Evolutionary conservation across 2,888 invertebrate genomes (phyloP).

Genomic region (Nycteola revayana): DNA sequence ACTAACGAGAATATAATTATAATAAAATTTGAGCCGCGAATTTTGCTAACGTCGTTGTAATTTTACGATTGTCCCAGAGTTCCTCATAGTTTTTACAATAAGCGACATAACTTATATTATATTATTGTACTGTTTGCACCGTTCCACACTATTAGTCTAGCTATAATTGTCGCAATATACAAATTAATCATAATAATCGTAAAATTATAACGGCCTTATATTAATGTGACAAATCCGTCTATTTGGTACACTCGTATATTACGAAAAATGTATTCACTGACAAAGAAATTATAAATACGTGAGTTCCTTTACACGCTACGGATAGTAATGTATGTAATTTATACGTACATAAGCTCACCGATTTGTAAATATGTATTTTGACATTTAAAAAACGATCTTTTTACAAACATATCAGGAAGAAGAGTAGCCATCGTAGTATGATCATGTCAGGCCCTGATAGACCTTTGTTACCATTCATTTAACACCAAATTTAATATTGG

Average conservation of each 20-base stretch:
- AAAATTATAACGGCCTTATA: conserved; percentile 30
- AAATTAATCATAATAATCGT: conserved; percentile 6
- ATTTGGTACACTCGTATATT: conserved; percentile 21
- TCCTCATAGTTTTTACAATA: too few relatives aligned
- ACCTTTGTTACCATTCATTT: too few relatives aligned
- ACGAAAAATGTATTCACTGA: conserved; percentile 16
- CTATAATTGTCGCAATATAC: too few relatives aligned
- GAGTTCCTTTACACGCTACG: conserved; percentile 36
- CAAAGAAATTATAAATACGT: conserved; percentile 19
- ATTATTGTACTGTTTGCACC: too few relatives aligned
- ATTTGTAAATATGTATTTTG: conserved; percentile 17
- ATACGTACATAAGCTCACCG: conserved; percentile 8
- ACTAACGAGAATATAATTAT: conserved; percentile 1
- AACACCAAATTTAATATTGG: too few relatives aligned
- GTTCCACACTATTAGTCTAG: too few relatives aligned
- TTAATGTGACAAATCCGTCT: conserved; percentile 25
- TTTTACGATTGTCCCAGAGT: conserved; percentile 19
- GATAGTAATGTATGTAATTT: conserved; percentile 17
- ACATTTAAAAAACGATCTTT: conserved; percentile 20
- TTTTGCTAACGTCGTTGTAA: conserved; percentile 25
- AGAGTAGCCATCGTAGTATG: too few relatives aligned
- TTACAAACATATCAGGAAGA: conserved; percentile 29
- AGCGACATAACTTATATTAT: too few relatives aligned
- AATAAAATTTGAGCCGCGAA: conserved; percentile 13
- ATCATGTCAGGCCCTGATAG: too few relatives aligned